phyloP scores from a whole-genome alignment of 1,140 invertebrate species.

The Cherax destructor region DNA sequence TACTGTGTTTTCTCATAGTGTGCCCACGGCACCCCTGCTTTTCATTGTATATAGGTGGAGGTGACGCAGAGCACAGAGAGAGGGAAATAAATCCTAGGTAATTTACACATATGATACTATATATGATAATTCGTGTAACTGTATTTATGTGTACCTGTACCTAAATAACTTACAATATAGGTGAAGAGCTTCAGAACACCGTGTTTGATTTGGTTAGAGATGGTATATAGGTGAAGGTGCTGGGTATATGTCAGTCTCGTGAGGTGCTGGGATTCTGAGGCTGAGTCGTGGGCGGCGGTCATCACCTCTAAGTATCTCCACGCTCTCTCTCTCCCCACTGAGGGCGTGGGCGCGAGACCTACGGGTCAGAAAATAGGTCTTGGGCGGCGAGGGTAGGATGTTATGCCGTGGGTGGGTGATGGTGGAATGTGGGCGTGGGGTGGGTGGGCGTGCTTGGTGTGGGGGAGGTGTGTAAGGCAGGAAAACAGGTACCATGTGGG shows the following conservation, averaged over 20 bases:
- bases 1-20: too few species aligned
- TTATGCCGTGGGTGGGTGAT: not conserved
- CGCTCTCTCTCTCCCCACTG: not conserved
- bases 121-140: too few species aligned
- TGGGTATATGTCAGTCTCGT: conserved; percentile 49
- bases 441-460: not conserved
- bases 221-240: conserved; percentile 5
- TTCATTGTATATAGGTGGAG: too few species aligned
- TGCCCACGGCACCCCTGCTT: too few species aligned
- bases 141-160: too few species aligned
- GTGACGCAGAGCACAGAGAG: too few species aligned
- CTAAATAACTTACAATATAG: too few species aligned
- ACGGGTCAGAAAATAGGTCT: conserved; percentile 30
- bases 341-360: not conserved
- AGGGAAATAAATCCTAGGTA: too few species aligned
- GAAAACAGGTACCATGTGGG: conserved; percentile 40
- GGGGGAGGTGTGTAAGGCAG: conserved; percentile 4
- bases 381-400: not conserved
- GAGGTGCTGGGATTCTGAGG: conserved; percentile 19
- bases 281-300: not conserved
- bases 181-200: too few species aligned
- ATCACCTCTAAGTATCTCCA: conserved; percentile 32
- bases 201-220: not conserved
- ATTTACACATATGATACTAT: too few species aligned
- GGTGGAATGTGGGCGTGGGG: not conserved